A percentile compares a stretch with the other conserved stretches of the same genome.
Conservation (phyloP, 2,888 invertebrate genomes). For the Heliconius erato region DNA sequence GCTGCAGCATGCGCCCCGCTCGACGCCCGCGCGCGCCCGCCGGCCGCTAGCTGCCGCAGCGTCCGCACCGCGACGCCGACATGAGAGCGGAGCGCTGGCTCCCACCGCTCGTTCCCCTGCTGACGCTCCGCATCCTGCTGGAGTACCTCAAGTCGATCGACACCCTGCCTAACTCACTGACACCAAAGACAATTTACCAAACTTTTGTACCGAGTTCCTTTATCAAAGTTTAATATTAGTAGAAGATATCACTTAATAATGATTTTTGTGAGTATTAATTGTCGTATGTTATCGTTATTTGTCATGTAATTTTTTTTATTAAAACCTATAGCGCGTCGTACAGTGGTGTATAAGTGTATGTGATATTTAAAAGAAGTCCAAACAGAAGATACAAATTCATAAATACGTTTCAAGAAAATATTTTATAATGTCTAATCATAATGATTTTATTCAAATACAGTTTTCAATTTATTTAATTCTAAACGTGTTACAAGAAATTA, state of each 20-base stretch:
- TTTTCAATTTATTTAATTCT: background rate
- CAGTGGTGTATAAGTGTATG: conserved; percentile 14
- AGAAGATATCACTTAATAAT: conserved; percentile 65
- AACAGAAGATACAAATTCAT: background rate
- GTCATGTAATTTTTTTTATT: conserved; percentile 12
- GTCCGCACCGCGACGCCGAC: conserved; percentile 56
- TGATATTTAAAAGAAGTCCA: background rate
- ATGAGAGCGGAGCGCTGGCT: conserved; percentile 62
- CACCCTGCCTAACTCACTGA: conserved; percentile 52
- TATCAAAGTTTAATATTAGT: conserved; percentile 56
- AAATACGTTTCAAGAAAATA: background rate
- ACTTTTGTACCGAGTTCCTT: conserved; percentile 55
- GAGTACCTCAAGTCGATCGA: conserved; percentile 78
- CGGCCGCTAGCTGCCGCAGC: conserved; percentile 54
- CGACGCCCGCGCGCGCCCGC: conserved; percentile 60
- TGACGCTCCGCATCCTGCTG: conserved; percentile 75
- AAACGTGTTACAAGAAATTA: background rate
- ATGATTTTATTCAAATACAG: background rate
- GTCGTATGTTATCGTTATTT: background rate
- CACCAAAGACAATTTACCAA: conserved; percentile 60
- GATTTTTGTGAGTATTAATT: conserved; percentile 70
- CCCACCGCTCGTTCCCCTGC: conserved; percentile 72
- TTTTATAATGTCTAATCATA: background rate
- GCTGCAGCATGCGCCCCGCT: conserved; percentile 79
- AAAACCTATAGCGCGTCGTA: background rate